Conservation (phyloP, 2,797 vertebrate genomes). For the Anguilla obscura region DNA sequence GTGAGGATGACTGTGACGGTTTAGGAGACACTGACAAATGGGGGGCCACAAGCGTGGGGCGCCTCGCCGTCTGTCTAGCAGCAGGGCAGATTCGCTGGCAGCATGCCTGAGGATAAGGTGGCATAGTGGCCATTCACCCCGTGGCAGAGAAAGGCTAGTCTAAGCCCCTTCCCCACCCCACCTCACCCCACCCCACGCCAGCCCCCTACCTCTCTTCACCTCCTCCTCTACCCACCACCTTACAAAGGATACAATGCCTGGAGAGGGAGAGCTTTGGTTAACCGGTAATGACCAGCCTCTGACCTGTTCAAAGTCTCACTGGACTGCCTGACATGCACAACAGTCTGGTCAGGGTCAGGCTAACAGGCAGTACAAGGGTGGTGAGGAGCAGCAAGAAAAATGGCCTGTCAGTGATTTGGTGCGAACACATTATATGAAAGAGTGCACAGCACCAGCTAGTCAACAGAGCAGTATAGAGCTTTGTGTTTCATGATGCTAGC, state of each 20-base stretch:
- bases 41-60: slow-evolving; percentile 40
- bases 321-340: slow-evolving; percentile 16
- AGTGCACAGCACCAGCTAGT: not conserved
- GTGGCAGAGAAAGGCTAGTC: slow-evolving; percentile 64
- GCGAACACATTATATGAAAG: slow-evolving; percentile 13
- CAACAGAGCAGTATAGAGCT: not conserved
- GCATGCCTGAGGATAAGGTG: slow-evolving; percentile 42
- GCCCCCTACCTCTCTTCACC: slow-evolving; percentile 41
- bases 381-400: slow-evolving; percentile 20
- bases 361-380: slow-evolving; percentile 17
- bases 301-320: slow-evolving; percentile 23
- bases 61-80: slow-evolving; percentile 49
- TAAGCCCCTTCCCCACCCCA: slow-evolving; percentile 54
- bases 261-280: slow-evolving; percentile 45
- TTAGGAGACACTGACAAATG: slow-evolving; percentile 50
- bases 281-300: slow-evolving; percentile 19
- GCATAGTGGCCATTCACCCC: slow-evolving; percentile 50
- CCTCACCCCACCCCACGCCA: slow-evolving; percentile 54
- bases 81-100: slow-evolving; percentile 54
- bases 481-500: not conserved
- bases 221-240: slow-evolving; percentile 20
- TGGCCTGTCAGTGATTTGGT: slow-evolving; percentile 12
- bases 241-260: slow-evolving; percentile 45
- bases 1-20: slow-evolving; percentile 56
- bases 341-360: slow-evolving; percentile 20